Conservation (phyloP, 2,797 vertebrate species). For the Lacerta viridis region DNA sequence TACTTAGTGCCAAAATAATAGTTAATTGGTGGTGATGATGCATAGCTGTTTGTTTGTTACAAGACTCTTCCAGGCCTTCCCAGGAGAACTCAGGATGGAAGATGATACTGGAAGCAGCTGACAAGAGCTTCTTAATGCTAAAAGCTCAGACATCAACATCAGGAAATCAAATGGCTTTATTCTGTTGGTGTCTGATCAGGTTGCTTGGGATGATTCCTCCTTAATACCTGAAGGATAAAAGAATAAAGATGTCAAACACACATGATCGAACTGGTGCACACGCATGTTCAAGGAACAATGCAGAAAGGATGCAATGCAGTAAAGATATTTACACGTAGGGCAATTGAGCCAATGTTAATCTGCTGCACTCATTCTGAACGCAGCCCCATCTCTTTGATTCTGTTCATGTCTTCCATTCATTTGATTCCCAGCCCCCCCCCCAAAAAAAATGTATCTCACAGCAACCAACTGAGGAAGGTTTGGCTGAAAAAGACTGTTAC, state of each 20-base stretch:
- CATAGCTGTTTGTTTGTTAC: conserved; percentile 5
- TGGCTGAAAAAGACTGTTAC: no score
- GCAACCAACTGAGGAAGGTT: no score
- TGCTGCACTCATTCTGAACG: neutral
- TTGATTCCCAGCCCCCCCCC: no score
- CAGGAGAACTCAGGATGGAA: neutral
- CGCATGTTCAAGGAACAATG: neutral
- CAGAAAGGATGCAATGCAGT: neutral
- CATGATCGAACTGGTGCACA: neutral
- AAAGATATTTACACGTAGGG: neutral
- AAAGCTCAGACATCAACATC: neutral
- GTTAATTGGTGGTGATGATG: conserved; percentile 40
- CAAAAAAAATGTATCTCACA: no score
- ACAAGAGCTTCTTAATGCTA: neutral
- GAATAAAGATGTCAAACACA: neutral
- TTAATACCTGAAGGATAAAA: neutral
- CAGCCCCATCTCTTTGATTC: neutral
- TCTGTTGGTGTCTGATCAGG: neutral
- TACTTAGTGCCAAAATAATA: conserved; percentile 10
- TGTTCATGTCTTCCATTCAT: no score
- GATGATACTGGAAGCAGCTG: neutral
- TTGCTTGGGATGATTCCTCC: neutral
- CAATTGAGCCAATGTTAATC: conserved; percentile 10
- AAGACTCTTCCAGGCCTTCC: neutral
- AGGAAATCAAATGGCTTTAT: neutral